Base-by-base conservation (phyloP, 2,888 invertebrate species). In the Amphipoea lucens region DNA sequence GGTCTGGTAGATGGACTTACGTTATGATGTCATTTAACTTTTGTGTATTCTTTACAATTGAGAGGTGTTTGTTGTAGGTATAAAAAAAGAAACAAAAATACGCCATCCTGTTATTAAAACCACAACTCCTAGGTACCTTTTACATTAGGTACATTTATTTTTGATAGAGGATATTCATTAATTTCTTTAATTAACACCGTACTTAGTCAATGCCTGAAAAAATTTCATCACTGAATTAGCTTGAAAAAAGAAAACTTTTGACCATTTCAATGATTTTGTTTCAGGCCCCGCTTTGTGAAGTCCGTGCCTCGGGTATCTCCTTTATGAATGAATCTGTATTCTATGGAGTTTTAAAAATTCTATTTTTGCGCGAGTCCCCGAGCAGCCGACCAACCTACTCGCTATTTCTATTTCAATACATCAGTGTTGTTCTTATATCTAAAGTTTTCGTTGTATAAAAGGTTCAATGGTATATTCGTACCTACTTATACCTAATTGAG, bases 291-390 rank as follows among this genome's bases (percentile, higher is more conserved):
- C 51, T 81, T 74, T 85, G 66, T 62, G 51, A 36, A 42, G 60
- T 65, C 48, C n/a, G 17, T 23, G 70, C 48, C 70, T 42, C 57
- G 51, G 57, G 74, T 17, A 70, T 68, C 23, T 71, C 20, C 42
- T 84, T 84, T 74, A 81, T 71, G 81, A 85, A 83, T 83, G 62
- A 69, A 70, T 80, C 29, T 85, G 81, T 85, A 81, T 81, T 74
- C 74, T 80, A 74, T 71, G 48, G 85, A 85, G 80, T 79, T 70
- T 73, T 73, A 84, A 84, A 82, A 70, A 81, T 68, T 85, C 70
- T 85, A 68, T 81, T 74, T 57, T 85, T 51, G 54, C 29, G 51
- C 40, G 48, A 17, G 36, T 62, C 71, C 71, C 62, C 23, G 36
- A 29, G 62, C 67, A 29, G 51, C 60, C 51, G 36, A 54, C 62